These are phyloP conservation scores for Tyrophagus putrescentiae DNA, from an alignment of 1,140 invertebrate genomes.

Conservation along the genomic window DNA sequence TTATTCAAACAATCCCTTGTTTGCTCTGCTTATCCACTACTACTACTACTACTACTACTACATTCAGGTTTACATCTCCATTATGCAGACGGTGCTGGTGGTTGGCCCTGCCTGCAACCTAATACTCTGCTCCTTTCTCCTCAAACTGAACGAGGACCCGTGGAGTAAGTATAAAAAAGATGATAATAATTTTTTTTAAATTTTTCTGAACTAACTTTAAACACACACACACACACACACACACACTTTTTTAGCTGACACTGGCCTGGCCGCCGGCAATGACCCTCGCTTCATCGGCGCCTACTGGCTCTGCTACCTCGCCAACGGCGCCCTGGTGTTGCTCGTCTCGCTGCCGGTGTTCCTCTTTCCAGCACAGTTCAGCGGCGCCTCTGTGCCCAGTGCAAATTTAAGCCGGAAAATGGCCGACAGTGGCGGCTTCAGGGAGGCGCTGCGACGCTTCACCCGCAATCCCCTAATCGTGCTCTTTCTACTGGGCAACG, in stretches of 20 bases:
- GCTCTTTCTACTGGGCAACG: constrained; percentile 48
- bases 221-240: too few species aligned
- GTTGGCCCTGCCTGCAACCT: constrained; percentile 26
- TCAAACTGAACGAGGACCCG: constrained; percentile 27
- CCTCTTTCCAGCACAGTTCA: constrained; percentile 42
- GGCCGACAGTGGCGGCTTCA: constrained; percentile 21
- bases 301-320: constrained; percentile 54
- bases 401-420: background rate
- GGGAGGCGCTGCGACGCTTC: constrained; percentile 44
- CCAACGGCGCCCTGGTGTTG: constrained; percentile 47
- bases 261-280: constrained; percentile 23
- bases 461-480: constrained; percentile 48
- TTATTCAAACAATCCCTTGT: too few species aligned
- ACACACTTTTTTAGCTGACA: too few species aligned
- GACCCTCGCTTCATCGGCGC: constrained; percentile 24
- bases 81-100: constrained; percentile 24
- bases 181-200: too few species aligned
- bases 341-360: constrained; percentile 46
- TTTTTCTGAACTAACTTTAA: too few species aligned
- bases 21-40: too few species aligned
- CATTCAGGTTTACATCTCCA: constrained; percentile 27
- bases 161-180: constrained; percentile 23
- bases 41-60: too few species aligned
- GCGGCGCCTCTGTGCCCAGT: background rate
- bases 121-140: constrained; percentile 23